Evolutionary conservation across 2,888 invertebrate genomes (phyloP), one percentile per base, ranked within the genome.

Genomic region (Microdon myrmicae): DNA sequence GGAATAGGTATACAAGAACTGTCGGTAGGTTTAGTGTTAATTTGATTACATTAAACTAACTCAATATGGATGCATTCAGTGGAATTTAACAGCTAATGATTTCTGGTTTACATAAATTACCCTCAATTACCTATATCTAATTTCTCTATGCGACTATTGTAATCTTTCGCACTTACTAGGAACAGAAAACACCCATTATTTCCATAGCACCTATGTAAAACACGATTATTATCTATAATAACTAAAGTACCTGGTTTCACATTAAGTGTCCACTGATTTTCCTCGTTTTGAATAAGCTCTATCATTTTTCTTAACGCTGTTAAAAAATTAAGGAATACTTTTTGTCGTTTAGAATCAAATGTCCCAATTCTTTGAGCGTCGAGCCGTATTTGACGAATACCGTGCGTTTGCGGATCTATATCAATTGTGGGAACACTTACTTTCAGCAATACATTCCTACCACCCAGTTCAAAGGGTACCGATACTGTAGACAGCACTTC

Each of bases 211-310:
- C 89, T 90, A 70, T 90, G 90, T 5, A 90, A 75, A 3, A 90
- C 81, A 56, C 90, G 81, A 83, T 87, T 90, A 78, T 90, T 91
- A 73, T 91, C 89, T 69, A 90, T 82, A 53, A 87, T 84, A 68
- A 90, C 75, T 2, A 90, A 84, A 2, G 82, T 82, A 14, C 90
- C 90, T 67, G 89, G 87, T 38, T 73, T 72, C 4, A 87, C 75
- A 75, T 84, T 83, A 32, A 87, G 79, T 70, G 77, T 76, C 82
- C 83, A 84, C 68, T 84, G 83, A 66, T 82, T 81, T 1, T 73
- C 71, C 1, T 79, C 71, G 6, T 81, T 72, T 34, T 81, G 77
- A 38, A 85, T 80, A 67, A 81, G 81, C 13, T 76, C 76, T 1
- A 83, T 81, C 29, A 85, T 75, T 48, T 75, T 74, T 51, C 79